phyloP scores from a whole-genome alignment of 2,888 invertebrate genomes.

The Polydrusus cervinus region DNA sequence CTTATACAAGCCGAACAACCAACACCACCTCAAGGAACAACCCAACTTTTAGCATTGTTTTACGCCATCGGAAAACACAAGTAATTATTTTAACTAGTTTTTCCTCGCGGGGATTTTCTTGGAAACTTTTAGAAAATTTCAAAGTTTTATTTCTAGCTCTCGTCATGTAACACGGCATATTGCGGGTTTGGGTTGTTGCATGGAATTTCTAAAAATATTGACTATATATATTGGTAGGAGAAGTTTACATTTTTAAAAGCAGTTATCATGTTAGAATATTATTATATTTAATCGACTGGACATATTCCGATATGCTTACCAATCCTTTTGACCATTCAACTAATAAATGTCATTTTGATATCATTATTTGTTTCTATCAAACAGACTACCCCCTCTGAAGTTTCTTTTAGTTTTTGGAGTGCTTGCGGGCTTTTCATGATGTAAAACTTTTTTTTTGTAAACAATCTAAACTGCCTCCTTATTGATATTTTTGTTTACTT shows the following conservation, averaged over 20 bases:
- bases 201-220: slow-evolving; percentile 6
- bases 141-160: neutral
- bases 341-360: no score
- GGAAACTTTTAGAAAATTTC: slow-evolving; percentile 22
- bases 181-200: neutral
- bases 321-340: no score
- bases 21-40: slow-evolving; percentile 17
- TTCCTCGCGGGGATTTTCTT: slow-evolving; percentile 7
- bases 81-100: slow-evolving; percentile 23
- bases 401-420: no score
- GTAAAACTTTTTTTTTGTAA: no score
- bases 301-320: no score
- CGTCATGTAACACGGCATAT: slow-evolving; percentile 5
- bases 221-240: neutral
- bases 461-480: no score
- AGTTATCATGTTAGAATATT: neutral
- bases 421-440: no score
- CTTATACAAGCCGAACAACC: slow-evolving; percentile 7
- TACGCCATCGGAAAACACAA: slow-evolving; percentile 17
- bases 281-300: no score
- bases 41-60: slow-evolving; percentile 8
- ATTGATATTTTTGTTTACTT: no score
- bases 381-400: no score
- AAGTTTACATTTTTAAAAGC: neutral
- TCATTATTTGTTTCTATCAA: no score